These are phyloP conservation scores for Intellagama lesueurii DNA, from an alignment of 2,797 vertebrate genomes.

Conservation along the genomic window DNA sequence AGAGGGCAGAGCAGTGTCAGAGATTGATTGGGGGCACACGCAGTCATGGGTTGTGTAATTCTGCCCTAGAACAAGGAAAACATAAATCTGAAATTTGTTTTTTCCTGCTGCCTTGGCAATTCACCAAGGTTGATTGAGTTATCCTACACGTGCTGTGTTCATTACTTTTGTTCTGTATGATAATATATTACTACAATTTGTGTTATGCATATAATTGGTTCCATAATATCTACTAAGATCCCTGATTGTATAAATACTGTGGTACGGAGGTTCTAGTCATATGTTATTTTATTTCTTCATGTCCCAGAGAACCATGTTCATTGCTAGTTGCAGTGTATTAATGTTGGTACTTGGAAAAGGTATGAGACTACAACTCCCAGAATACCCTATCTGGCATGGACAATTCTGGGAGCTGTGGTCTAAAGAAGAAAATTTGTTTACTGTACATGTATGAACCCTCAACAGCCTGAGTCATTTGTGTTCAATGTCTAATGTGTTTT, in stretches of 20 bases:
- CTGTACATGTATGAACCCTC: neutral
- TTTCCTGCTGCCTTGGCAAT: conserved; percentile 52
- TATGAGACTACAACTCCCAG: too few species aligned
- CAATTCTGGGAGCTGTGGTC: too few species aligned
- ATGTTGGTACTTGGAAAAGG: too few species aligned
- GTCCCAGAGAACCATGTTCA: neutral
- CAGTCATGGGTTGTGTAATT: neutral
- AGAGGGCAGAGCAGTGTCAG: neutral
- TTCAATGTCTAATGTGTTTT: conserved; percentile 57
- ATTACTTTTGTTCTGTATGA: neutral
- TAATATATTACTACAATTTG: neutral
- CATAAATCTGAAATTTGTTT: neutral
- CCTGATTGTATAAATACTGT: neutral
- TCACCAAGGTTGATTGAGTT: conserved; percentile 32
- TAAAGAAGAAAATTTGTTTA: neutral
- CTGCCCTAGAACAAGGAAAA: conserved; percentile 28
- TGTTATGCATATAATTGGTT: conserved; percentile 30
- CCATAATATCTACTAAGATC: conserved; percentile 1
- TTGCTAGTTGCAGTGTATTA: neutral
- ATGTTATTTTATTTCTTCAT: neutral
- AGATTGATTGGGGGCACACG: neutral
- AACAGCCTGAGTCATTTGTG: conserved; percentile 23
- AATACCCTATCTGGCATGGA: too few species aligned
- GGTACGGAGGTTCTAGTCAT: neutral
- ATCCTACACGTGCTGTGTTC: neutral